Conservation (phyloP, 2,797 vertebrate genomes). For the Lindbergichthys nudifrons region DNA sequence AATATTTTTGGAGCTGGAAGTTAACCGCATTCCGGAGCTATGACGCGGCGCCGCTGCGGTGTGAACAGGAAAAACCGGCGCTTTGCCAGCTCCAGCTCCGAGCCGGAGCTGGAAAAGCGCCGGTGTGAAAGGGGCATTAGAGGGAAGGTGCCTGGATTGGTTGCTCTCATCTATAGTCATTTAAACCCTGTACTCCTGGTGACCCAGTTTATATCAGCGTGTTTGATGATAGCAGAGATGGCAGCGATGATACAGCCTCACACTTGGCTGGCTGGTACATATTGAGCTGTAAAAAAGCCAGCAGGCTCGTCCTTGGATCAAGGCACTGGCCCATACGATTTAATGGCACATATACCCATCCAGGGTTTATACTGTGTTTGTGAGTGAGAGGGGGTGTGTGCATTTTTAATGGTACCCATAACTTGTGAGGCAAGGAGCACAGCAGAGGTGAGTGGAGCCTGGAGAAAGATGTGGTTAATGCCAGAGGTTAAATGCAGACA, state of each 20-base stretch:
- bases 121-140: too few species aligned
- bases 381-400: constrained; percentile 3
- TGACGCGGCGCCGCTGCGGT: too few species aligned
- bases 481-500: constrained; percentile 15
- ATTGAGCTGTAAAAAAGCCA: constrained; percentile 57
- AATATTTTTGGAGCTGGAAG: too few species aligned
- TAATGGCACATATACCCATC: constrained; percentile 52
- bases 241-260: constrained; percentile 47
- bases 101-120: too few species aligned
- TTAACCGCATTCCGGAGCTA: too few species aligned
- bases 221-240: constrained; percentile 44
- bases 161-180: too few species aligned
- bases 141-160: too few species aligned
- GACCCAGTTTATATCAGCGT: constrained; percentile 15
- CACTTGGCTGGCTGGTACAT: constrained; percentile 49
- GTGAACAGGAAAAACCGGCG: too few species aligned
- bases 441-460: constrained; percentile 23
- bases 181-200: background rate
- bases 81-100: too few species aligned
- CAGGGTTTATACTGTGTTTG: constrained; percentile 33
- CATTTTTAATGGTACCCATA: constrained; percentile 45
- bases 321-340: constrained; percentile 45
- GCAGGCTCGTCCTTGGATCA: constrained; percentile 57
- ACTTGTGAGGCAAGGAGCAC: constrained; percentile 29
- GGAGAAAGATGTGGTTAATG: constrained; percentile 25